Conservation (phyloP, 2,888 invertebrate species). For the Elegia similella region DNA sequence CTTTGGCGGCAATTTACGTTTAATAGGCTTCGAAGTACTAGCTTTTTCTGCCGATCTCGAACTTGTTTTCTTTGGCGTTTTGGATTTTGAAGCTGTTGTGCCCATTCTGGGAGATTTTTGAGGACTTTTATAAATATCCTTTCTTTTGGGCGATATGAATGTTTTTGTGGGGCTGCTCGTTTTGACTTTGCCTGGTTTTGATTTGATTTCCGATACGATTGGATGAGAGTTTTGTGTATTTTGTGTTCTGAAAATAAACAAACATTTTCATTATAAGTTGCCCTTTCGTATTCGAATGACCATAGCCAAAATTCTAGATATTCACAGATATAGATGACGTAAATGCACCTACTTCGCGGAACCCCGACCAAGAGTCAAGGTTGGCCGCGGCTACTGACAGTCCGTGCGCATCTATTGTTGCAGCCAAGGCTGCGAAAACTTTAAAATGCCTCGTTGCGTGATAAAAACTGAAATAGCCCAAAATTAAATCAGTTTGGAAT, state of each 20-base stretch:
- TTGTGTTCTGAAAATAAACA: not conserved
- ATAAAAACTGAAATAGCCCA: no score
- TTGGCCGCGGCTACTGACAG: no score
- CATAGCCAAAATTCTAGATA: no score
- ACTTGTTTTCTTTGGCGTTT: not conserved
- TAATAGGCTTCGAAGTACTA: not conserved
- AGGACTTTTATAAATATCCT: not conserved
- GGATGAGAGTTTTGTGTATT: not conserved
- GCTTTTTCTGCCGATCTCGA: not conserved
- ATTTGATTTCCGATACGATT: conserved; percentile 10
- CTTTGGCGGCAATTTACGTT: not conserved
- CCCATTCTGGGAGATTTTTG: not conserved
- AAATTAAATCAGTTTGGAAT: no score
- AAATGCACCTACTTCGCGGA: no score
- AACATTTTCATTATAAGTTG: no score
- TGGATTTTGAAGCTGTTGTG: not conserved
- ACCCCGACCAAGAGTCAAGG: no score
- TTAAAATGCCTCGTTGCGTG: no score
- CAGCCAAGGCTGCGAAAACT: no score
- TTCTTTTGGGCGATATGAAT: not conserved
- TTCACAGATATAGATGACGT: no score
- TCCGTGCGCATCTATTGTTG: no score
- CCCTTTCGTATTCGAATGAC: no score
- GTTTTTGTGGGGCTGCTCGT: not conserved
- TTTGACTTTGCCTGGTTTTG: conserved; percentile 18